These are phyloP conservation scores for Pelodytes ibericus DNA, from an alignment of 2,797 vertebrate genomes.

Conservation along the genomic window DNA sequence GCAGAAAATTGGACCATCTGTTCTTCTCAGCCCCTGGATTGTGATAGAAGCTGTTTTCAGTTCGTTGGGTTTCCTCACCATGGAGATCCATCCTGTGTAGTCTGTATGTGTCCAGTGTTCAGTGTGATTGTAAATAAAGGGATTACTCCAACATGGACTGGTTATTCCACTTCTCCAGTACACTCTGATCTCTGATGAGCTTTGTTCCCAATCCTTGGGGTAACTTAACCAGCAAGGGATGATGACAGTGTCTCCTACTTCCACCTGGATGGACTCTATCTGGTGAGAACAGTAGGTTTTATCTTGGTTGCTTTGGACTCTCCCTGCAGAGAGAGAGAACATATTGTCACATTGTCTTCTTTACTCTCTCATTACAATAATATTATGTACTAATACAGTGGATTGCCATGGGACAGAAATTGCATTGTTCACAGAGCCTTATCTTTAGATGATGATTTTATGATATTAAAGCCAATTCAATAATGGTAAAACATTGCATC, in stretches of 20 bases:
- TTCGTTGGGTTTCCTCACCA: background rate
- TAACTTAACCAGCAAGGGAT: slow-evolving; percentile 31
- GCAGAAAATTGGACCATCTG: background rate
- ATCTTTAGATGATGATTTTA: too few relatives aligned
- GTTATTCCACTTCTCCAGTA: background rate
- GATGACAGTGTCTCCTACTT: slow-evolving; percentile 1
- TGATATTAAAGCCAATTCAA: too few relatives aligned
- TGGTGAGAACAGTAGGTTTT: background rate
- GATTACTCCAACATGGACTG: background rate
- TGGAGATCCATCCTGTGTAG: background rate
- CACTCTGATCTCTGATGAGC: background rate
- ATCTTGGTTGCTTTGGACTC: background rate
- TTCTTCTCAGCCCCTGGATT: background rate
- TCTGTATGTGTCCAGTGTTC: background rate
- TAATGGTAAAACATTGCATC: too few relatives aligned
- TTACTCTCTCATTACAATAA: too few relatives aligned
- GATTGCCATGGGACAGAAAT: too few relatives aligned
- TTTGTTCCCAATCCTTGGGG: background rate
- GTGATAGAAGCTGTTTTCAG: background rate
- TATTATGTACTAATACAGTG: too few relatives aligned
- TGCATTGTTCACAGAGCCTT: too few relatives aligned
- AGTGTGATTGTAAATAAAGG: background rate
- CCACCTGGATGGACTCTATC: background rate
- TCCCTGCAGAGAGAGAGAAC: background rate
- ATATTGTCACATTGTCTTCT: too few relatives aligned